Evolutionary conservation across 1,140 invertebrate species (phyloP), one percentile per base, ranked within the genome.

Genomic region (Drosophila ohnishii): DNA sequence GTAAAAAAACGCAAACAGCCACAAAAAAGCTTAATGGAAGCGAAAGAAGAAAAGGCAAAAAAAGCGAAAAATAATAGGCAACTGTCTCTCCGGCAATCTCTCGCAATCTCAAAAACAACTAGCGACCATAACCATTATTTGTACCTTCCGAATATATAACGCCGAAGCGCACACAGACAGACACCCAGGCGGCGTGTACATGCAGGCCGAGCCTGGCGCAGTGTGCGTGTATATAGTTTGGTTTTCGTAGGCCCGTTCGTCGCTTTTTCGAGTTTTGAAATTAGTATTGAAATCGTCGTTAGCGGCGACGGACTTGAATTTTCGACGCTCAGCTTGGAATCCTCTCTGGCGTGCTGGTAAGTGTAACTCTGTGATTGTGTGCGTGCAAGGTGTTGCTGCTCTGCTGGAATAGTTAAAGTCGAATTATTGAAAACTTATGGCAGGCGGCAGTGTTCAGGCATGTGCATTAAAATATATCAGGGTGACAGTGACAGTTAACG

Each of bases 241-340:
- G 79, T 79, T 86, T 87, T 86, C 82, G 79, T 86, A 86, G 83
- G 83, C 83, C 69, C 73, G 80, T 86, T 82, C 79, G 82, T 86
- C 78, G 84, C 75, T 86, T 86, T 86, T 86, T 83, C 70, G 84
- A 87, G 84, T 86, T 85, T 86, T 81, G 56, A 75, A 76, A 76
- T 77, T 71, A 85, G 74, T 85, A 85, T 85, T 85, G 78, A 85
- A 85, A 85, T 71, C 78, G 74, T 66, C 67, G 81, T 86, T 76
- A 76, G 45, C 47, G 55, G 55, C 61, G 78, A 75, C 84, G 81
- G 81, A 63, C 61, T 84, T 69, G 63, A 80, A 75, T 79, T 73
- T 19, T 53, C 25, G 53, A 56, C 25, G 11, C 8, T 22, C 19
- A 56, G 53, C 32, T 40, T 39, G 37, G 51, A 67, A 59, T 55